These are phyloP conservation scores for Formica selysi DNA, from an alignment of 1,140 invertebrate species.

Conservation along the genomic window DNA sequence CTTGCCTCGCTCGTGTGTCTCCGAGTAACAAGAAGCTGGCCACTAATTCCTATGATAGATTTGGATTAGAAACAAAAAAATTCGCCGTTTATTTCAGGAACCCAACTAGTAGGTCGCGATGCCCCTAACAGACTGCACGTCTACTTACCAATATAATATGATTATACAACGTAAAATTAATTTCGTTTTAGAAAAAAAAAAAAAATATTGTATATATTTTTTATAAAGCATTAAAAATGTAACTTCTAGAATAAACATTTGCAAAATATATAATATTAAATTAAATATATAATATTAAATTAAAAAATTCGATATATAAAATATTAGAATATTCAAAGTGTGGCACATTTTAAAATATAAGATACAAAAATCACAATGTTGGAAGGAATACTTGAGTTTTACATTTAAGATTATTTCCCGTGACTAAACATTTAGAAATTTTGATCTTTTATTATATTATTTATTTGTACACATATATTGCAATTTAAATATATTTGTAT, in stretches of 20 bases:
- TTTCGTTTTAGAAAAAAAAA: constrained; percentile 1
- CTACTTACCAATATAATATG: neutral
- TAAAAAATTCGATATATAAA: neutral
- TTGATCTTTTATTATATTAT: neutral
- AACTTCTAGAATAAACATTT: neutral
- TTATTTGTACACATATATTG: neutral
- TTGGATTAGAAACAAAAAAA: constrained; percentile 49
- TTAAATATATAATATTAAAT: neutral
- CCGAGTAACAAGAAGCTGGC: constrained; percentile 44
- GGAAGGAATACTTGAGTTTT: neutral
- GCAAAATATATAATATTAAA: neutral
- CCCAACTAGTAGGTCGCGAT: neutral
- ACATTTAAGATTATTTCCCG: constrained; percentile 7
- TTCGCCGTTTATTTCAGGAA: constrained; percentile 41
- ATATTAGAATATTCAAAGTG: neutral
- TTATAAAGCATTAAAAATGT: neutral
- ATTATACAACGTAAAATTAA: neutral
- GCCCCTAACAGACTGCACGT: neutral
- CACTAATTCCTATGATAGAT: constrained; percentile 42
- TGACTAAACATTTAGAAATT: neutral
- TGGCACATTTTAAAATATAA: neutral
- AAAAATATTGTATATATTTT: neutral
- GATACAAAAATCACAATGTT: neutral
- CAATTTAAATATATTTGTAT: neutral
- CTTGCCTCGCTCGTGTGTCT: constrained; percentile 11